These are phyloP conservation scores for Agrypnus murinus DNA, from an alignment of 2,888 invertebrate genomes.

Conservation along the genomic window DNA sequence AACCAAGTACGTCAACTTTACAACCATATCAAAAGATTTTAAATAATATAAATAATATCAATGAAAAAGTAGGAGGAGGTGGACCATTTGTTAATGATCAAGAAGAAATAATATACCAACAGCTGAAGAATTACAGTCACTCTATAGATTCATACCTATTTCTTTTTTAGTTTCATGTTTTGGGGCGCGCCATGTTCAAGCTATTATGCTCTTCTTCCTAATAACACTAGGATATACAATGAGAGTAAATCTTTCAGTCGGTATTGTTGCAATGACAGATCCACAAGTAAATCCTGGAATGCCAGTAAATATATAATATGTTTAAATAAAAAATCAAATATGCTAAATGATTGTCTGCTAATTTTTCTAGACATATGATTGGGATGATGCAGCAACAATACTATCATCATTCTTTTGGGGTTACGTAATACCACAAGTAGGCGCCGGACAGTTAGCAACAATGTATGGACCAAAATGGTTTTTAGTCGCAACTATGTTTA, in stretches of 20 bases:
- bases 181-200: slow-evolving; percentile 79
- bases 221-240: slow-evolving; percentile 77
- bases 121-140: no score
- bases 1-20: no score
- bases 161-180: slow-evolving; percentile 69
- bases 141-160: no score
- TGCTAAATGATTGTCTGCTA: background rate
- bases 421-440: slow-evolving; percentile 82
- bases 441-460: slow-evolving; percentile 82
- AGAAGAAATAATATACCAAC: no score
- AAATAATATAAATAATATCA: no score
- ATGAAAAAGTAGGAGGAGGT: no score
- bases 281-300: slow-evolving; percentile 67
- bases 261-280: slow-evolving; percentile 85
- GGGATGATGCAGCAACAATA: slow-evolving; percentile 75
- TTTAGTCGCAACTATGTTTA: slow-evolving; percentile 73
- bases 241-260: slow-evolving; percentile 81
- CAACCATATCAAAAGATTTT: no score
- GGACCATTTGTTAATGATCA: no score
- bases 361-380: slow-evolving; percentile 74
- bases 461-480: slow-evolving; percentile 84
- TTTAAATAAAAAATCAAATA: background rate
- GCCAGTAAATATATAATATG: slow-evolving; percentile 71
- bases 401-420: slow-evolving; percentile 89
- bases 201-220: slow-evolving; percentile 76